Conservation (phyloP, 2,113 vertebrate species). For the Eclectus roratus region DNA sequence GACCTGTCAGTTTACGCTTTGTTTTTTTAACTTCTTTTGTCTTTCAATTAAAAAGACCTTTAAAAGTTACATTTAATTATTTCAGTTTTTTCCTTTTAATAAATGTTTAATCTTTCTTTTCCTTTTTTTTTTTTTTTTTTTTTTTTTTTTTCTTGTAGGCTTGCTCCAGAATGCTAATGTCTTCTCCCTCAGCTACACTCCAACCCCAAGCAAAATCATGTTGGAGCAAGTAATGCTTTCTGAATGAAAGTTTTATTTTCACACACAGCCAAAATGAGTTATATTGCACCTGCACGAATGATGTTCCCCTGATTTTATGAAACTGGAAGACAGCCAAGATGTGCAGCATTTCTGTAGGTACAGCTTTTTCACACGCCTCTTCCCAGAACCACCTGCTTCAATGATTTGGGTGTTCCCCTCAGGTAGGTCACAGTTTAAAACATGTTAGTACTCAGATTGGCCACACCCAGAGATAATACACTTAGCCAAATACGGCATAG, state of each 20-base stretch:
- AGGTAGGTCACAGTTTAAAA: constrained; percentile 50
- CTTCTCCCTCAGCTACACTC: not conserved
- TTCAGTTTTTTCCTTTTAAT: not conserved
- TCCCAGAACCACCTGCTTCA: constrained; percentile 53
- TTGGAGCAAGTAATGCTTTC: constrained; percentile 45
- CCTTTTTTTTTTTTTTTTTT: not conserved
- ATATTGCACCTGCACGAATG: constrained; percentile 56
- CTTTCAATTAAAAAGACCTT: not conserved
- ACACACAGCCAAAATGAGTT: constrained; percentile 44
- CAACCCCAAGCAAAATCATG: constrained; percentile 54
- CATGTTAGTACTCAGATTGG: constrained; percentile 50
- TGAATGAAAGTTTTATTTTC: constrained; percentile 59
- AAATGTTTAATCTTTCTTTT: not conserved
- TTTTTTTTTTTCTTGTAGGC: not conserved
- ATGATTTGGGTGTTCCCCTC: constrained; percentile 44
- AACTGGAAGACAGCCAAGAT: constrained; percentile 48
- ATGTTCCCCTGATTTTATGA: constrained; percentile 48
- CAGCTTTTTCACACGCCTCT: constrained; percentile 34
- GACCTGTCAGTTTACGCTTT: not conserved
- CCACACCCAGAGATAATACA: constrained; percentile 49
- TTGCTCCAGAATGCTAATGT: constrained; percentile 21
- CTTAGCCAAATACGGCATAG: not conserved
- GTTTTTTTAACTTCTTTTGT: not conserved
- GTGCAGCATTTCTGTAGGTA: not conserved
- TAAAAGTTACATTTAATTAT: not conserved